A percentile compares a stretch with the other conserved stretches of the same genome.
Conservation (phyloP, 1,140 invertebrate species). For the Carcinoscorpius rotundicauda region DNA sequence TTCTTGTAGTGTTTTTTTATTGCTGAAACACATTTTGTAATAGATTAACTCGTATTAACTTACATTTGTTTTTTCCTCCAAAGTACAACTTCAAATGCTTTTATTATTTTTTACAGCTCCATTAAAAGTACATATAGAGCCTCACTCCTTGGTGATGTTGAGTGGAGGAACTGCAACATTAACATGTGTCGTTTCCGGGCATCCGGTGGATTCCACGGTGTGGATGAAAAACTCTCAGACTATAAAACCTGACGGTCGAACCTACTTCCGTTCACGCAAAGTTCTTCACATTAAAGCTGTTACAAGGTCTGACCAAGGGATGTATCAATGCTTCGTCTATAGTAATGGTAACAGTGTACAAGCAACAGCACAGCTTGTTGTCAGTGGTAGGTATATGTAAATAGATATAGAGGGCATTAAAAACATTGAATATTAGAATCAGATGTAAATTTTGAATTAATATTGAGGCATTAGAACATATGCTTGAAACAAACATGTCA, state of each 20-base stretch:
- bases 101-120: constrained; percentile 4
- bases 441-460: no score
- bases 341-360: constrained; percentile 70
- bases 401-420: no score
- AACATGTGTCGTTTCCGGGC: constrained; percentile 43
- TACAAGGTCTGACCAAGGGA: constrained; percentile 64
- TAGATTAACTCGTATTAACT: no score
- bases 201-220: constrained; percentile 71
- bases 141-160: constrained; percentile 12
- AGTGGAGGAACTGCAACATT: constrained; percentile 17
- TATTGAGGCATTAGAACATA: no score
- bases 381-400: constrained; percentile 30
- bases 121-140: constrained; percentile 11
- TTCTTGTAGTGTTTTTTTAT: no score
- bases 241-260: constrained; percentile 27
- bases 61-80: no score
- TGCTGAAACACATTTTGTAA: no score
- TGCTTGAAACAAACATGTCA: no score
- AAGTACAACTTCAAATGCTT: no score
- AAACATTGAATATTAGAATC: no score
- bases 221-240: constrained; percentile 85
- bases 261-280: constrained; percentile 5
- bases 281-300: constrained; percentile 46
- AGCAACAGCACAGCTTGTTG: constrained; percentile 44
- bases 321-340: constrained; percentile 56